A percentile compares a stretch with the other conserved stretches of the same genome.
Evolutionary conservation across 2,888 invertebrate genomes (phyloP).

Genomic region (Rhogogaster chlorosoma): DNA sequence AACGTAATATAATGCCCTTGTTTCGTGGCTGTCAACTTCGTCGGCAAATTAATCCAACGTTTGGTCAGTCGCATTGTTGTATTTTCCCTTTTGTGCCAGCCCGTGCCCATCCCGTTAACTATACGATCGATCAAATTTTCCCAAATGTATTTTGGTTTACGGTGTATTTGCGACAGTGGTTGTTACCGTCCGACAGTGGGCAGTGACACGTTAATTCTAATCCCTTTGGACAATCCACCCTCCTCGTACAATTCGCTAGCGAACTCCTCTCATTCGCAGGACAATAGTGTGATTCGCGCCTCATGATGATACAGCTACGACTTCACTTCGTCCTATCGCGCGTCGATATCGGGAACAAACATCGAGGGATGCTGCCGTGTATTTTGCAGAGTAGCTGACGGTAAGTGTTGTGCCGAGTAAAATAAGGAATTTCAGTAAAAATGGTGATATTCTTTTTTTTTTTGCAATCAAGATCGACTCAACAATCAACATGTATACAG

Average conservation of each 20-base stretch:
- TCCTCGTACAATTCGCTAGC: constrained; percentile 54
- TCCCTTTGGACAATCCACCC: constrained; percentile 49
- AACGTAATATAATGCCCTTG: background rate
- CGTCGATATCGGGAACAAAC: constrained; percentile 55
- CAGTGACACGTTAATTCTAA: constrained; percentile 64
- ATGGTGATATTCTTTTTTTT: background rate
- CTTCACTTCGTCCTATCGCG: constrained; percentile 60
- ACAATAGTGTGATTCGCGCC: constrained; percentile 72
- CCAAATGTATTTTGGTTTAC: constrained; percentile 43
- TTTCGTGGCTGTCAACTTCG: constrained; percentile 10
- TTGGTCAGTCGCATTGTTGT: constrained; percentile 33
- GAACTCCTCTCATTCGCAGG: constrained; percentile 71
- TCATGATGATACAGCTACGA: constrained; percentile 62
- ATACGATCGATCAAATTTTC: constrained; percentile 49
- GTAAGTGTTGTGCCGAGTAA: background rate
- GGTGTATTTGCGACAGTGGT: constrained; percentile 42
- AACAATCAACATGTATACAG: background rate
- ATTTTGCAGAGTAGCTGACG: background rate
- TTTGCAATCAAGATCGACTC: background rate
- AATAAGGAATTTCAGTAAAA: background rate
- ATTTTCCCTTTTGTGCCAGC: constrained; percentile 20
- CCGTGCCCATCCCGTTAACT: background rate
- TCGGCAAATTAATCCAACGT: constrained; percentile 40
- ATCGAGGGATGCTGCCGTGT: background rate
- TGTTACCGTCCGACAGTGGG: constrained; percentile 35